These are phyloP conservation scores for roundworm (Caenorhabditis elegans) DNA, from an alignment of 1,140 invertebrate genomes.

Conservation along the genomic window WBcel235 BX284606.5:14646001-14646500, in stretches of 20 bases:
- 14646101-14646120: neutral
- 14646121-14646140: neutral
- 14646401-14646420: neutral
- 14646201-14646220: neutral
- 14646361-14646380: neutral
- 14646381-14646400: neutral
- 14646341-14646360: neutral
- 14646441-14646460: no score
- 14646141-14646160: neutral
- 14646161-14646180: neutral
- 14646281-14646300: slow-evolving; percentile 23
- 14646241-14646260: slow-evolving; percentile 28
- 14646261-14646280: slow-evolving; percentile 22
- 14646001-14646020: slow-evolving; percentile 13
- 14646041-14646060: neutral
- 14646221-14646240: slow-evolving; percentile 17
- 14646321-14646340: neutral
- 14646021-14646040: slow-evolving; percentile 9
- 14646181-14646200: neutral
- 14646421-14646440: no score
- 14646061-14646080: slow-evolving; percentile 10
- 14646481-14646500: no score
- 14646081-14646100: neutral
- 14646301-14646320: slow-evolving; percentile 3
- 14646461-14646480: no score